Base-by-base conservation (phyloP, 37 sponge, comb jelly and placozoan species). In the Oopsacas minuta region DNA sequence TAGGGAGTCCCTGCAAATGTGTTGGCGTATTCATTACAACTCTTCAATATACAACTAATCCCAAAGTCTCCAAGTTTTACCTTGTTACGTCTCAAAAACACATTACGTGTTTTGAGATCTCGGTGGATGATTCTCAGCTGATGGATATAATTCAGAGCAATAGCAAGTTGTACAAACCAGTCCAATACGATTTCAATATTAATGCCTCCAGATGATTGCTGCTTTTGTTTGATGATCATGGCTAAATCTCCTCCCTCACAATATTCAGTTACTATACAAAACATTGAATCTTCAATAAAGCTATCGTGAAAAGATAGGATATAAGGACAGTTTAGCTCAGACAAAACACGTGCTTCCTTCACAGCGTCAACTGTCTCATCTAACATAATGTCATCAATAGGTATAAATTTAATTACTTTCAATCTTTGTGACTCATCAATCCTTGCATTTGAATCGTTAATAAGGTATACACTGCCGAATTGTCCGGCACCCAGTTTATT, bases 221-320 rank as follows among this genome's bases (percentile, higher is more conserved):
- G 89, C 89, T 89, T 85, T 36, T 83, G 82, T 42, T 89, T 86
- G 36, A 97, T 88, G 91, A 90, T 90, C 15, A 52, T 82, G 81
- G 94, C 94, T 34, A 97, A 86, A 82, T 97, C 99, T 32, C 99
- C 99, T 39, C 92, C 92, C 94, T 97, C 95, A 90, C 99, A 97
- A 81, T 85, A 92, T 85, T 97, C 99, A 35, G 96, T 97, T n/a
- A 95, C 88, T 53, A 97, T 94, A 88, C 90, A 97, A 81, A 97
- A 97, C 28, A 83, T 84, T 17, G 93, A 95, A 37, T 84, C 91
- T 23, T 94, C 91, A 39, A 97, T 61, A 42, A 97, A 97, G 84
- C 99, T 97, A 85, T 95, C 95, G 61, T 95, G 90, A 82, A 93
- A 95, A 36, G 89, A 83, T 46, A 97, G 93, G 34, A 97, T 97